These are phyloP conservation scores for Cephus pygmeus DNA, from an alignment of 2,888 invertebrate genomes.

Conservation along the genomic window DNA sequence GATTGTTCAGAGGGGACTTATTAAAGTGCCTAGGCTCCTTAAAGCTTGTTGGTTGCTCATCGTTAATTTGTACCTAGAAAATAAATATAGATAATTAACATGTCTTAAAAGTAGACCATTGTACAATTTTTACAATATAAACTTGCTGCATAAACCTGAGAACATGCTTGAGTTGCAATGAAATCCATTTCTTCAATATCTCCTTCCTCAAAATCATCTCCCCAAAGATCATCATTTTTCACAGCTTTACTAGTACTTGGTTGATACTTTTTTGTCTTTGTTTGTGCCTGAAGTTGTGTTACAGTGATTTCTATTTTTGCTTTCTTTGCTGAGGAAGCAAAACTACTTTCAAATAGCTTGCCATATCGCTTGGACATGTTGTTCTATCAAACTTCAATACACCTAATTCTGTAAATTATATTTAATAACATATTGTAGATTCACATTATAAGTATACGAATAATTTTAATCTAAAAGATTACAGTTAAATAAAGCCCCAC, in stretches of 20 bases:
- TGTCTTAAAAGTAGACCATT: not conserved
- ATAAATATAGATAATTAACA: not conserved
- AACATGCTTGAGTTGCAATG: slow-evolving; percentile 53
- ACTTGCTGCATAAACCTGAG: slow-evolving; percentile 30
- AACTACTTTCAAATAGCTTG: slow-evolving; percentile 25
- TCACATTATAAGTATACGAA: not conserved
- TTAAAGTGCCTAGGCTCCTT: not conserved
- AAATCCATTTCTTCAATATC: slow-evolving; percentile 56
- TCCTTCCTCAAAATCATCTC: slow-evolving; percentile 55
- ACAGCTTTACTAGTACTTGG: slow-evolving; percentile 1
- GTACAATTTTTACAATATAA: not conserved
- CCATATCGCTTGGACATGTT: slow-evolving; percentile 46
- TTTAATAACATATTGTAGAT: not conserved
- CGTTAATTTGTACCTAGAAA: not conserved
- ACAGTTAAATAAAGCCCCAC: not conserved
- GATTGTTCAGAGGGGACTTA: not conserved
- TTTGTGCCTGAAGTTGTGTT: slow-evolving; percentile 6
- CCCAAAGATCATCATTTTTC: slow-evolving; percentile 50
- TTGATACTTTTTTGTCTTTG: not conserved
- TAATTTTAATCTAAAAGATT: not conserved
- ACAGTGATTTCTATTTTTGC: slow-evolving; percentile 32
- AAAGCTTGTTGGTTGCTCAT: not conserved
- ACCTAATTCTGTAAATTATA: not conserved
- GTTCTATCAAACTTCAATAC: not conserved
- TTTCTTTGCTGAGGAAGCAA: slow-evolving; percentile 36